Evolutionary conservation across 2,888 invertebrate genomes (phyloP).

Genomic region (Petrophora chlorosata): DNA sequence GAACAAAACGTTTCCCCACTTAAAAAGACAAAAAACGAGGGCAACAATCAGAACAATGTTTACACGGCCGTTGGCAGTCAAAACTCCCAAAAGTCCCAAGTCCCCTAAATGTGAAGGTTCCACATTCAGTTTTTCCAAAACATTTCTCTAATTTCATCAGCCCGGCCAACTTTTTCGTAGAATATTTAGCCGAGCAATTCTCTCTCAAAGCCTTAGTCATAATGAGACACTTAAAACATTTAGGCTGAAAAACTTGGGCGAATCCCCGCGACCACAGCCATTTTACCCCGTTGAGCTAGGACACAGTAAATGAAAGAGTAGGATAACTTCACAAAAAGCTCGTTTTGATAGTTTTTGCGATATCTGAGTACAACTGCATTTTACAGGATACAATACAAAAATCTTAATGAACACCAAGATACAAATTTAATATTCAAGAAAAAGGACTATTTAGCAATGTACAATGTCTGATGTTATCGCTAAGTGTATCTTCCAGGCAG

Average conservation of each 20-base stretch:
- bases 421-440: too few species aligned
- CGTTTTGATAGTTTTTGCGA: too few species aligned
- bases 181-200: constrained; percentile 19
- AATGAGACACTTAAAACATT: constrained; percentile 29
- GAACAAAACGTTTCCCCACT: too few species aligned
- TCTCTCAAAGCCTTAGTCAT: constrained; percentile 24
- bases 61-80: too few species aligned
- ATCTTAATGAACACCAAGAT: too few species aligned
- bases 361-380: too few species aligned
- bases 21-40: not conserved
- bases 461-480: too few species aligned
- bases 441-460: too few species aligned
- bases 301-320: not conserved
- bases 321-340: not conserved
- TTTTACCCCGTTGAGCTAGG: constrained; percentile 16
- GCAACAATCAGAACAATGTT: not conserved
- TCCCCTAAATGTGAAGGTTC: constrained; percentile 4
- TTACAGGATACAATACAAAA: too few species aligned
- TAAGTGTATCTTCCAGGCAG: too few species aligned
- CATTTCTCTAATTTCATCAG: constrained; percentile 21
- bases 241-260: constrained; percentile 24
- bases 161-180: constrained; percentile 15
- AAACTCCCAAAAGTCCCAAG: not conserved
- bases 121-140: constrained; percentile 13
- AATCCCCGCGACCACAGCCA: constrained; percentile 15